Conservation (phyloP, 2,113 vertebrate species). For the Talpa occidentalis region DNA sequence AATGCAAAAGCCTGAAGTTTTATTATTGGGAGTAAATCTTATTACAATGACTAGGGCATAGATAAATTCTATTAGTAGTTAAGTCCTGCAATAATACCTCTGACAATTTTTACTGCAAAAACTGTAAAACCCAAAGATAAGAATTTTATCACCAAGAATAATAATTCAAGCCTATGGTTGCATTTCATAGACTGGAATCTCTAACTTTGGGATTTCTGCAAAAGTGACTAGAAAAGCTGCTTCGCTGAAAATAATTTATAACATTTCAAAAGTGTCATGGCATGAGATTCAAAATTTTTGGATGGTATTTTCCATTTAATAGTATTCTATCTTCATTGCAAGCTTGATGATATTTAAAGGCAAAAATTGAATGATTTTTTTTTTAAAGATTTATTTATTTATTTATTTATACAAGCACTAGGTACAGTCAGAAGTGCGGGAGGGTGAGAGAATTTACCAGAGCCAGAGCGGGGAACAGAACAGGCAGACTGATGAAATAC, state of each 20-base stretch:
- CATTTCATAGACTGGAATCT: conserved; percentile 53
- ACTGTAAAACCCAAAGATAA: conserved; percentile 51
- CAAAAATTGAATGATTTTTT: too few relatives aligned
- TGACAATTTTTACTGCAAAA: conserved; percentile 56
- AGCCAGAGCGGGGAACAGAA: too few relatives aligned
- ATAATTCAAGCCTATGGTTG: conserved; percentile 36
- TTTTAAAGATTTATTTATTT: too few relatives aligned
- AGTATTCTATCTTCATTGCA: conserved; percentile 37
- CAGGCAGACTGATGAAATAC: too few relatives aligned
- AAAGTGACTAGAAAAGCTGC: conserved; percentile 22
- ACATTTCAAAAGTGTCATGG: conserved; percentile 39
- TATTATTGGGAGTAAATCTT: conserved; percentile 54
- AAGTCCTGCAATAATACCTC: conserved; percentile 51
- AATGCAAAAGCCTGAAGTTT: background rate
- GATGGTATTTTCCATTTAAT: conserved; percentile 31
- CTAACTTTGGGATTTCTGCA: conserved; percentile 47
- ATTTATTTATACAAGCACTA: too few relatives aligned
- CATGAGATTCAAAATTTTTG: conserved; percentile 23
- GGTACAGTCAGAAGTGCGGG: too few relatives aligned
- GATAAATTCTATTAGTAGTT: conserved; percentile 63
- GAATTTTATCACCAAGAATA: conserved; percentile 60
- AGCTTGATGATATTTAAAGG: background rate
- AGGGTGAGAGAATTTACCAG: too few relatives aligned
- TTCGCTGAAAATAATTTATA: conserved; percentile 37
- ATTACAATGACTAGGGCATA: conserved; percentile 48